These are phyloP conservation scores for Cheilosia soror DNA, from an alignment of 2,888 invertebrate genomes.

Conservation along the genomic window DNA sequence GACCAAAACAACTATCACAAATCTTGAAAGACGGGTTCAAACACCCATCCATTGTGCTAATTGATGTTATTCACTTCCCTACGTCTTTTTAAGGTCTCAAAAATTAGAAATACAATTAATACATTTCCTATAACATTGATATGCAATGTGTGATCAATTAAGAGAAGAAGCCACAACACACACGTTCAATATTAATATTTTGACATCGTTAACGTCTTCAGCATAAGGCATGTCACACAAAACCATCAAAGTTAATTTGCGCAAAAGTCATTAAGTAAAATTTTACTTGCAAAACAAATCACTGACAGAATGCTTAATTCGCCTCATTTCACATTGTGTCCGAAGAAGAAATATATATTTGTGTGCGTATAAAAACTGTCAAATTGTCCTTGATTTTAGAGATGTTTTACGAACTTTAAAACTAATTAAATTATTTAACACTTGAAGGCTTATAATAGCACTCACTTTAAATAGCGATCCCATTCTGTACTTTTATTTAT, in stretches of 20 bases:
- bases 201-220: conserved; percentile 20
- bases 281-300: conserved; percentile 20
- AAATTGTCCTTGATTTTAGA: conserved; percentile 44
- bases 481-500: conserved; percentile 34
- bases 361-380: conserved; percentile 17
- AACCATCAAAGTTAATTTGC: background rate
- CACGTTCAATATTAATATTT: background rate
- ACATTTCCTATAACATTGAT: conserved; percentile 28
- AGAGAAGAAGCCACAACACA: background rate
- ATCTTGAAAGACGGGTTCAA: background rate
- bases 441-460: conserved; percentile 17
- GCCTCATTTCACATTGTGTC: background rate
- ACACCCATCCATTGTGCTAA: background rate
- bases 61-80: conserved; percentile 17
- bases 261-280: background rate
- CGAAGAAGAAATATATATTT: too few species aligned
- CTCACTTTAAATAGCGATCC: conserved; percentile 68
- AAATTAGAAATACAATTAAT: conserved; percentile 14
- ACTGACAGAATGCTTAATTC: conserved; percentile 16
- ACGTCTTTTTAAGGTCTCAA: conserved; percentile 13
- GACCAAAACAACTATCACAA: background rate
- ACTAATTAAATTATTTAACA: conserved; percentile 32
- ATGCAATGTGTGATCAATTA: conserved; percentile 5
- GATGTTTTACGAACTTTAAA: conserved; percentile 28
- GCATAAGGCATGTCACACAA: conserved; percentile 9